Conservation (phyloP, 2,113 vertebrate species). For the Rhinichthys klamathensis region DNA sequence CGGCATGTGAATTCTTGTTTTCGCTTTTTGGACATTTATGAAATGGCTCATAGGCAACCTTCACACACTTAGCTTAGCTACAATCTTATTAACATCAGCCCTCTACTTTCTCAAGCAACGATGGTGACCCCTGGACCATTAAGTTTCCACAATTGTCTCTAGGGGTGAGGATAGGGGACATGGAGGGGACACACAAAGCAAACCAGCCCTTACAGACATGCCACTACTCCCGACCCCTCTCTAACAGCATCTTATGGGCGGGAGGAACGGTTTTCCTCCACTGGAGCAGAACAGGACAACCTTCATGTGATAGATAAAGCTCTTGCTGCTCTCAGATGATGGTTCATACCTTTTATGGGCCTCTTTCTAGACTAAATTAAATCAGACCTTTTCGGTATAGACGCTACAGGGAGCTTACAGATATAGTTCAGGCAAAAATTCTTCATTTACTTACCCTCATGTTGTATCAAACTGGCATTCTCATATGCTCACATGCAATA, state of each 20-base stretch:
- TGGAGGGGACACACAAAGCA: not conserved
- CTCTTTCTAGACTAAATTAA: constrained; percentile 33
- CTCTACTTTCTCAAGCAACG: constrained; percentile 25
- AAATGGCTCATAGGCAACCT: not conserved
- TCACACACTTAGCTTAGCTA: not conserved
- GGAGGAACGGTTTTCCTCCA: constrained; percentile 6
- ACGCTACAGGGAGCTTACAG: not conserved
- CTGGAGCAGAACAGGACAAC: constrained; percentile 47
- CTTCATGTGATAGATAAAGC: constrained; percentile 50
- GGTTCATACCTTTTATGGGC: constrained; percentile 48
- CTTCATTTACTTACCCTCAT: not conserved
- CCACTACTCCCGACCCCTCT: not conserved
- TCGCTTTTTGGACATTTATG: not conserved
- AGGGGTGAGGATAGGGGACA: not conserved
- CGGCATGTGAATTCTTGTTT: not conserved
- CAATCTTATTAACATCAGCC: not conserved
- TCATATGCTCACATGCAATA: too few species aligned
- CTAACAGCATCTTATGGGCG: not conserved
- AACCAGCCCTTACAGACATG: not conserved
- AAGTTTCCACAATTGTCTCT: constrained; percentile 66
- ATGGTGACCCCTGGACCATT: constrained; percentile 39
- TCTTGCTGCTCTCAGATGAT: constrained; percentile 22
- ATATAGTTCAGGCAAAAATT: not conserved
- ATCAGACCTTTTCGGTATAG: not conserved
- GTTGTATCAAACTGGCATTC: not conserved